Evolutionary conservation across 1,140 invertebrate species (phyloP).

Genomic region (Macrocentrus cingulum): DNA sequence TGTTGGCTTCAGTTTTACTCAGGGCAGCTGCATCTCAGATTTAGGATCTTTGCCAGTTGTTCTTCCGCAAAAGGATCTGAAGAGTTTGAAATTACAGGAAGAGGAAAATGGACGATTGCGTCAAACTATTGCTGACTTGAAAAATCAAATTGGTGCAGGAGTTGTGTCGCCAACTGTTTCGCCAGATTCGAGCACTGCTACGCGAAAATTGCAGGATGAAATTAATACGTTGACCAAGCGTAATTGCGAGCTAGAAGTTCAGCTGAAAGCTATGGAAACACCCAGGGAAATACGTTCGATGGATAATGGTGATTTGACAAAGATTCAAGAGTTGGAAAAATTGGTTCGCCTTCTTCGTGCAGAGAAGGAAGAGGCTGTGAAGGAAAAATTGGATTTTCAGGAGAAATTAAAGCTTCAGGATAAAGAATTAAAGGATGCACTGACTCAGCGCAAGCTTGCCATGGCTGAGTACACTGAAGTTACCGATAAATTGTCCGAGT

Average conservation of each 20-base stretch:
- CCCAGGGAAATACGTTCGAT: conserved; percentile 49
- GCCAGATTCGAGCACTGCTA: conserved; percentile 60
- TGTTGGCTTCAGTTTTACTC: conserved; percentile 96
- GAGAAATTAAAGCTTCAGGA: conserved; percentile 86
- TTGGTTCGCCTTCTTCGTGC: conserved; percentile 66
- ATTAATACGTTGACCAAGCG: conserved; percentile 80
- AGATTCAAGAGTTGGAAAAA: conserved; percentile 75
- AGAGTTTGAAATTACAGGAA: conserved; percentile 66
- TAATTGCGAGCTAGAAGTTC: conserved; percentile 77
- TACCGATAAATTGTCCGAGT: conserved; percentile 84
- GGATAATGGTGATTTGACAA: conserved; percentile 53
- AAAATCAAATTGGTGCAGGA: conserved; percentile 45
- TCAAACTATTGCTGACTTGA: conserved; percentile 63
- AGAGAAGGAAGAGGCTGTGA: conserved; percentile 82
- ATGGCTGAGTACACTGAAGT: conserved; percentile 96
- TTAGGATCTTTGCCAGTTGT: conserved; percentile 59
- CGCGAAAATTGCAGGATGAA: conserved; percentile 75
- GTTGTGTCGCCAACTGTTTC: conserved; percentile 50
- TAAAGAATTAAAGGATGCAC: conserved; percentile 91
- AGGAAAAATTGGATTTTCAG: conserved; percentile 79
- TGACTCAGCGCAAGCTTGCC: conserved; percentile 89
- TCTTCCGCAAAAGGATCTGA: conserved; percentile 59
- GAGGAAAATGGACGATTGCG: conserved; percentile 68
- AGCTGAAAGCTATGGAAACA: conserved; percentile 70
- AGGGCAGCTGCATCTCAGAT: conserved; percentile 72